Conservation (phyloP, 2,113 vertebrate species). For the Gnathonemus longibarbis region DNA sequence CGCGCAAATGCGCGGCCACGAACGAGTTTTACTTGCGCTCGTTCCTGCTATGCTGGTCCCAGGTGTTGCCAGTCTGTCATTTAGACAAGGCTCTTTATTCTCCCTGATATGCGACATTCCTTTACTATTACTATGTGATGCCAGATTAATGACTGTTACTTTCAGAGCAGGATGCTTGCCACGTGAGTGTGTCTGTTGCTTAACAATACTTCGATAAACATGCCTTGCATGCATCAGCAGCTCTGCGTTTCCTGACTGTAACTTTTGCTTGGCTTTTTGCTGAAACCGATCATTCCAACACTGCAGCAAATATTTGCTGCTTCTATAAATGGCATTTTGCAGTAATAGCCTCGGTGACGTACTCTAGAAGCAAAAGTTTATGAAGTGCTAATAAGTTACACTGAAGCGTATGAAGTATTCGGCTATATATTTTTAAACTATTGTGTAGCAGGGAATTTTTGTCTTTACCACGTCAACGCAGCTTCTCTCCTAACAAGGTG, state of each 20-base stretch:
- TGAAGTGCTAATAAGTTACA: background rate
- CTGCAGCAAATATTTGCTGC: background rate
- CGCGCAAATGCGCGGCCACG: background rate
- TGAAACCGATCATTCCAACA: background rate
- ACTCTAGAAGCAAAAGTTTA: background rate
- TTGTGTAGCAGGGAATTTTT: background rate
- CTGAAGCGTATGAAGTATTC: background rate
- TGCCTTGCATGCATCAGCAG: background rate
- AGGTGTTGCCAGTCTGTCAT: background rate
- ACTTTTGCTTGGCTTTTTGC: background rate
- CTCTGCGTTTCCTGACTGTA: background rate
- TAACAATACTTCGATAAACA: background rate
- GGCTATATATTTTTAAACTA: background rate
- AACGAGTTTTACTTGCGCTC: background rate
- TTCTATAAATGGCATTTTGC: background rate
- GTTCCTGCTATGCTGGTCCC: background rate
- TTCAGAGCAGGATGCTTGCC: background rate
- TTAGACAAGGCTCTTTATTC: background rate
- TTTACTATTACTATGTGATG: background rate
- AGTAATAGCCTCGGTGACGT: background rate
- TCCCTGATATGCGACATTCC: background rate
- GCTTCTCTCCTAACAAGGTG: background rate
- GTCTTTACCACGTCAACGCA: background rate
- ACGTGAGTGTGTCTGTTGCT: background rate
- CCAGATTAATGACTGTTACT: background rate